Percentiles rank a stretch among this genome's conserved stretches.
Conservation (phyloP, 1,140 invertebrate genomes). For the Drosophila mayri region DNA sequence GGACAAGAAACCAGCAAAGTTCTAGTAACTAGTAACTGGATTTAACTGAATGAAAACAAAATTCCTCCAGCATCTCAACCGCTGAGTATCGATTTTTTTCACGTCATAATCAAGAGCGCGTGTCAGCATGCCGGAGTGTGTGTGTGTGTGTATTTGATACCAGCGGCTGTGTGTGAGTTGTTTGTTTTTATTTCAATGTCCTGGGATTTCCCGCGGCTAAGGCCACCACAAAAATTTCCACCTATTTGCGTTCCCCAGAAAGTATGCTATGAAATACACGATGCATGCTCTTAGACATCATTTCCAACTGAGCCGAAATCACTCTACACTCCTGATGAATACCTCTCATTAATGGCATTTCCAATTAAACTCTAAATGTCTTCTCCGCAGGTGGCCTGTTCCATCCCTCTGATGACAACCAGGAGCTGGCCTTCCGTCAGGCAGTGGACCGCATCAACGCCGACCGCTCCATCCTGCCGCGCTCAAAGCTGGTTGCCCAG, state of each 20-base stretch:
- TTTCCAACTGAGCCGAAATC: neutral
- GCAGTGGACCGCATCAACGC: conserved; percentile 95
- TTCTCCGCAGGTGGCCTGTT: conserved; percentile 92
- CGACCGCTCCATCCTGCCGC: conserved; percentile 91
- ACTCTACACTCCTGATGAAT: neutral
- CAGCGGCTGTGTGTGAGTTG: conserved; percentile 29
- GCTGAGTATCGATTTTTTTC: conserved; percentile 74
- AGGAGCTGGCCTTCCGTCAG: conserved; percentile 95
- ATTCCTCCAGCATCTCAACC: conserved; percentile 37
- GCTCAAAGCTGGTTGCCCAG: conserved; percentile 92
- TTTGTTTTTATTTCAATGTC: conserved; percentile 47
- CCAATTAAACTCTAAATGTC: neutral
- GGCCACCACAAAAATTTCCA: neutral
- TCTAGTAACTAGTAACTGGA: neutral
- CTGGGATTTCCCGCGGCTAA: conserved; percentile 1
- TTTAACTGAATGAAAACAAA: conserved; percentile 6
- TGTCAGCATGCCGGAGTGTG: conserved; percentile 37
- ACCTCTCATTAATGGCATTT: neutral
- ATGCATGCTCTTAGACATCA: no score
- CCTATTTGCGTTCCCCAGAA: neutral
- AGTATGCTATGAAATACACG: neutral
- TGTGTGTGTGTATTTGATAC: conserved; percentile 25
- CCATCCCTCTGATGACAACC: conserved; percentile 88
- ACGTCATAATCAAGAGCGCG: conserved; percentile 70
- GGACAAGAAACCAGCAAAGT: neutral